A percentile compares a stretch with the other conserved stretches of the same genome.
phyloP scores from a whole-genome alignment of 2,797 vertebrate species.

The Cottoperca gobio region DNA sequence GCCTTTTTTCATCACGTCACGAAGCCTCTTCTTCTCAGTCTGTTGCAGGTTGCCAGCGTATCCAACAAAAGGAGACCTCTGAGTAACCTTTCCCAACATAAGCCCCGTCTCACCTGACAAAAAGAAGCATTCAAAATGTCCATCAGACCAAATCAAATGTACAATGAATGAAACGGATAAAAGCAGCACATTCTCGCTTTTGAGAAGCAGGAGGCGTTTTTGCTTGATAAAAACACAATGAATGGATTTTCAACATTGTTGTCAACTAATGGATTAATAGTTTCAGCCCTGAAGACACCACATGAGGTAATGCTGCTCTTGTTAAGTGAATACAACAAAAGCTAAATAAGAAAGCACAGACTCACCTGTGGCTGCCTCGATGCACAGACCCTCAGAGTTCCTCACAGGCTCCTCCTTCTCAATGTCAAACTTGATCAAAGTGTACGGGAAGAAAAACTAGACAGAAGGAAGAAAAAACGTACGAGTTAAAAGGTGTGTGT shows the following conservation, averaged over 20 bases:
- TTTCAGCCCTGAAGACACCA: not conserved
- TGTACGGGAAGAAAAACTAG: conserved; percentile 85
- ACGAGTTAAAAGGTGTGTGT: not conserved
- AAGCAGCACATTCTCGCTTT: not conserved
- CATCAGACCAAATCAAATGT: not conserved
- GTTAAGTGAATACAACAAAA: too few species aligned
- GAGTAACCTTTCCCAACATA: conserved; percentile 87
- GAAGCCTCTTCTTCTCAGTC: conserved; percentile 90
- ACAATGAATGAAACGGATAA: not conserved
- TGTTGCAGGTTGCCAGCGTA: conserved; percentile 88
- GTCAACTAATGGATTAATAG: not conserved
- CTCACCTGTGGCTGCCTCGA: conserved; percentile 87
- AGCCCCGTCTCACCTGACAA: conserved; percentile 89
- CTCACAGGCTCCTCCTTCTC: conserved; percentile 91
- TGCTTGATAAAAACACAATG: not conserved
- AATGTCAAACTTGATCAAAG: conserved; percentile 91
- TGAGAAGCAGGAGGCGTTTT: not conserved
- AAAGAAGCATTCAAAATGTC: not conserved
- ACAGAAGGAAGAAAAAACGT: not conserved
- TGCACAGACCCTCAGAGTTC: conserved; percentile 88
- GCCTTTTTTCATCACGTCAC: conserved; percentile 89
- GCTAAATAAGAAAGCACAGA: not conserved
- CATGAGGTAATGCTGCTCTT: not conserved
- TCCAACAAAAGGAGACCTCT: conserved; percentile 86
- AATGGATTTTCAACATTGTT: not conserved